These are phyloP conservation scores for Elaphurus davidianus DNA, from an alignment of 2,113 vertebrate genomes.

Conservation along the genomic window DNA sequence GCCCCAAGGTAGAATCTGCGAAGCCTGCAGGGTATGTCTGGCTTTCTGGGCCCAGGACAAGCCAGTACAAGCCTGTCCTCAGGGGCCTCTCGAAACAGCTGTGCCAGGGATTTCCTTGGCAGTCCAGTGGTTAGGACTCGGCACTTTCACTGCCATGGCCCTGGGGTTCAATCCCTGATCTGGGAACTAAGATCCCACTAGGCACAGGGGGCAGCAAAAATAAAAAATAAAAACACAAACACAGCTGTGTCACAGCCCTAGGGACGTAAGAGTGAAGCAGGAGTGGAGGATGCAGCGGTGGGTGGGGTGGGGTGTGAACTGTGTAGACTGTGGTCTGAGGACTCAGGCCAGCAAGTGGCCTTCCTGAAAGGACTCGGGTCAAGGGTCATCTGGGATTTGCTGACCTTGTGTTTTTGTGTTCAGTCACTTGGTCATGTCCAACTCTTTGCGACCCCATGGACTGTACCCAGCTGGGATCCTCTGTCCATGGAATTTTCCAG, in stretches of 20 bases:
- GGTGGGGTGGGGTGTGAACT: fast-evolving
- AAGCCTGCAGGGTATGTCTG: not conserved
- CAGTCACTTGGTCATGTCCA: not conserved
- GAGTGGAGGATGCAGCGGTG: too few species aligned
- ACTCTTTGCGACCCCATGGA: not conserved
- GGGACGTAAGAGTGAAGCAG: not conserved
- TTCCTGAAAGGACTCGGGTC: not conserved
- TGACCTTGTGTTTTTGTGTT: not conserved
- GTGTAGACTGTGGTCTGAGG: too few species aligned
- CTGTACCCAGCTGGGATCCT: not conserved
- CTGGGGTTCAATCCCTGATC: not conserved
- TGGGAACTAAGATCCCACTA: not conserved
- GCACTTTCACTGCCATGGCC: not conserved
- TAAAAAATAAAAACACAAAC: not conserved
- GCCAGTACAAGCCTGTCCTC: not conserved
- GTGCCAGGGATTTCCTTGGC: not conserved
- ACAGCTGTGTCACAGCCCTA: not conserved
- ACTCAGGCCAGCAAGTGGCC: not conserved
- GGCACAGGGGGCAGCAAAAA: not conserved
- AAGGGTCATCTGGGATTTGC: not conserved
- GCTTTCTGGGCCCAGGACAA: not conserved
- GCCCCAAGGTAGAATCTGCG: not conserved
- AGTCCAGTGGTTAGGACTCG: not conserved
- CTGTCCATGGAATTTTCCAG: not conserved
- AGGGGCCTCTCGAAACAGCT: not conserved